Percentiles rank a stretch among this genome's conserved stretches.
Conservation (phyloP, 1,140 invertebrate species). For the Bombus soroeensis region DNA sequence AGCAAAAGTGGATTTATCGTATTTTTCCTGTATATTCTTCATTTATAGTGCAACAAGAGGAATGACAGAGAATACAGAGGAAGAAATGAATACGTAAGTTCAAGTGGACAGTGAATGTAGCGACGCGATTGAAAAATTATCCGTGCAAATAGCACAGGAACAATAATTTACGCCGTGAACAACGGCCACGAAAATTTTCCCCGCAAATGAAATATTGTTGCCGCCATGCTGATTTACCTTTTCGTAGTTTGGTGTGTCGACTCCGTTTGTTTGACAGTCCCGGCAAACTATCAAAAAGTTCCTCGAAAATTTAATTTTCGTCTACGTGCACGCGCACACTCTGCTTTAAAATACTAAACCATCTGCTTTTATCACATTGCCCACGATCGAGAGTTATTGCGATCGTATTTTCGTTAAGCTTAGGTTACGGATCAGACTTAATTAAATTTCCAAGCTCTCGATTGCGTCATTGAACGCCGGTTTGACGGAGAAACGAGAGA, state of each 20-base stretch:
- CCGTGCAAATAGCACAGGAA: background rate
- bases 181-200: background rate
- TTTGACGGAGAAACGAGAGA: background rate
- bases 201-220: slow-evolving; percentile 1
- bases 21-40: background rate
- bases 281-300: background rate
- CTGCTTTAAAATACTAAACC: background rate
- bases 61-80: too few relatives aligned
- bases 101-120: background rate
- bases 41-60: too few relatives aligned
- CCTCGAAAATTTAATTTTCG: background rate
- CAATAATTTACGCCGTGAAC: background rate
- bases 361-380: background rate
- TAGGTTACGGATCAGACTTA: background rate
- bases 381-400: background rate
- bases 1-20: too few relatives aligned
- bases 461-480: background rate
- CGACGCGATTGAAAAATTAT: slow-evolving; percentile 17
- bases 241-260: background rate
- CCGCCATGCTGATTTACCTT: slow-evolving; percentile 7
- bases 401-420: slow-evolving; percentile 27
- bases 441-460: slow-evolving; percentile 16
- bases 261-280: background rate
- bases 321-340: too few relatives aligned
- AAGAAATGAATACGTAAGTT: background rate